Percentiles rank a stretch among this genome's conserved stretches.
Conservation (phyloP, 2,888 invertebrate species). For the Lydus trimaculatus region DNA sequence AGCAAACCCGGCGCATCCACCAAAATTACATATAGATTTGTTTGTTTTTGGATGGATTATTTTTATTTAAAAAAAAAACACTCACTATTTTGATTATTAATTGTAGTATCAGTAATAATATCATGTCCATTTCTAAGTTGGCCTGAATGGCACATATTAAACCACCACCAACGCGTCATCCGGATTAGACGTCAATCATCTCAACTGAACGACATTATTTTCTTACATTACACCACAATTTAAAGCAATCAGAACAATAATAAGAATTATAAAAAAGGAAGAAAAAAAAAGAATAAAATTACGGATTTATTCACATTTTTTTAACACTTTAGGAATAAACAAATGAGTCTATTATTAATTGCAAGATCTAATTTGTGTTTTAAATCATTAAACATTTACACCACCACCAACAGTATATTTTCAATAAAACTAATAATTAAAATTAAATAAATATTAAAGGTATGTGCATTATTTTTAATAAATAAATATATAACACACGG, state of each 20-base stretch:
- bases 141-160: constrained; percentile 68
- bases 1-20: not conserved
- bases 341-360: no score
- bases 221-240: not conserved
- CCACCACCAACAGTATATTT: no score
- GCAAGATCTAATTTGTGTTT: no score
- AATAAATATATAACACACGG: not conserved
- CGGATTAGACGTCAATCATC: constrained; percentile 48
- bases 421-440: no score
- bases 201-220: constrained; percentile 21
- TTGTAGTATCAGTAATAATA: constrained; percentile 37
- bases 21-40: not conserved
- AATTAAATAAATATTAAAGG: no score
- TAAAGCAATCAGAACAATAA: no score
- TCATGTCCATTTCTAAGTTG: constrained; percentile 59
- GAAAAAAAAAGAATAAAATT: no score
- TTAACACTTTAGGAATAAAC: no score
- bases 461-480: no score
- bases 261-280: not conserved
- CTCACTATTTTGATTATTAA: constrained; percentile 33
- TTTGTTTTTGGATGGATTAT: no score
- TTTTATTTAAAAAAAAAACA: not conserved
- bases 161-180: constrained; percentile 72
- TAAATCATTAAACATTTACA: no score
- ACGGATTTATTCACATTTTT: no score